phyloP scores from a whole-genome alignment of 2,113 vertebrate genomes.

The Oceanodroma tethys region DNA sequence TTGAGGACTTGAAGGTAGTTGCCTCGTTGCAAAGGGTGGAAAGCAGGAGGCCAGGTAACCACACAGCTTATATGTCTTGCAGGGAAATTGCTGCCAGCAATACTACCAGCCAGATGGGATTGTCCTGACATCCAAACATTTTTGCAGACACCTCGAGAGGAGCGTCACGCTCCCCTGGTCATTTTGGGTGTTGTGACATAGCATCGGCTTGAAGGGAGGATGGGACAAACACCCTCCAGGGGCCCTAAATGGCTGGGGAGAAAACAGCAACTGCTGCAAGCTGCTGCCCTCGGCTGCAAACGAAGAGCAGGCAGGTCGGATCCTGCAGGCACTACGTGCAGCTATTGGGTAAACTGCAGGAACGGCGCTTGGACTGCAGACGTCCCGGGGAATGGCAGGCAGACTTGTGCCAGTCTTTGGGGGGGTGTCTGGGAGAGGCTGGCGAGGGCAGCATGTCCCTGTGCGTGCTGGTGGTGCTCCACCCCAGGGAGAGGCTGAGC shows the following conservation, averaged over 20 bases:
- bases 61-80: fast-evolving
- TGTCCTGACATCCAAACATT: not conserved
- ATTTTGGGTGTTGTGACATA: fast-evolving
- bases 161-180: not conserved
- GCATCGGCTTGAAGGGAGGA: not conserved
- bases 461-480: not conserved
- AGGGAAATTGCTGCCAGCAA: not conserved
- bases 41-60: not conserved
- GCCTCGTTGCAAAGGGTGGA: not conserved
- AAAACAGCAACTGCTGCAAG: not conserved
- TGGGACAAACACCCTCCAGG: not conserved
- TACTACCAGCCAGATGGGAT: not conserved
- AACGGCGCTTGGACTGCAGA: not conserved
- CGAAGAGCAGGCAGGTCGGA: not conserved
- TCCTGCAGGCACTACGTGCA: not conserved
- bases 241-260: not conserved
- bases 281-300: not conserved
- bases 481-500: not conserved
- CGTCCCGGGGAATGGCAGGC: not conserved
- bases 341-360: fast-evolving
- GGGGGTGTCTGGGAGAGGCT: not conserved
- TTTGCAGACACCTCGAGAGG: not conserved
- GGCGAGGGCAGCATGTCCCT: not conserved
- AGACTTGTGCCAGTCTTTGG: fast-evolving
- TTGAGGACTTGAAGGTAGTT: not conserved